Base-by-base conservation (phyloP, 2,113 vertebrate species). In the Puma concolor region DNA sequence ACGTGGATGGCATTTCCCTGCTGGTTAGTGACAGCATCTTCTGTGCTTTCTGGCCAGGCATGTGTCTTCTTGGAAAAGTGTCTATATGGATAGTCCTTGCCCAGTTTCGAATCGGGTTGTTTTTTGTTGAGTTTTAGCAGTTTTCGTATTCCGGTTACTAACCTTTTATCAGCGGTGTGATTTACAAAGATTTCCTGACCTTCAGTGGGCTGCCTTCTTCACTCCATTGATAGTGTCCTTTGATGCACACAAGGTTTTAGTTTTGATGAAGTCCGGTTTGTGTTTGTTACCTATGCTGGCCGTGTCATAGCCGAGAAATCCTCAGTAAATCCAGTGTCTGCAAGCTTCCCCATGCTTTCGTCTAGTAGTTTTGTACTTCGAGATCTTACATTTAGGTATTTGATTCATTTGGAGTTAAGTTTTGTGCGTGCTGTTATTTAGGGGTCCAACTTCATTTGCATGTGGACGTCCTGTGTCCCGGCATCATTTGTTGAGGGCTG, bases 1-100 rank as follows among this genome's bases (percentile, higher is more conserved):
- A 8, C 3, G 1, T 5, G 38, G 4, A 1, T 1, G 4, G 14
- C 4, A 3, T 38, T 27, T 60, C 50, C 10, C 41, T 23, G 19
- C 7, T 3, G 21, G 2, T 8, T 0, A 2, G 48, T 19, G 21
- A 14, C 4, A 31, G 52, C 6, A 2, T 1, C 21, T 23, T 19
- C 0, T 21, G 89, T 15, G 77, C 64, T 2, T 33, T 3, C 1
- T 36, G 25, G 41, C 23, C 33, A 4, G 0, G 7, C 12, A 10
- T 14, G 3, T 21, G 6, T 80, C 16, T 16, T 76, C 36, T 21
- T 14, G 16, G 11, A 52, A n/a, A 31, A 21, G 7, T 3, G 11
- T 67, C 25, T 11, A 1, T 69, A 9, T 9, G 44, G 44, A 44
- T 44, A 44, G 90, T 57, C 66, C 21, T 83, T 11, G 29, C 31